A percentile compares a stretch with the other conserved stretches of the same genome.
Evolutionary conservation across 2,797 vertebrate genomes (phyloP).

Genomic region (Microcaecilia unicolor): DNA sequence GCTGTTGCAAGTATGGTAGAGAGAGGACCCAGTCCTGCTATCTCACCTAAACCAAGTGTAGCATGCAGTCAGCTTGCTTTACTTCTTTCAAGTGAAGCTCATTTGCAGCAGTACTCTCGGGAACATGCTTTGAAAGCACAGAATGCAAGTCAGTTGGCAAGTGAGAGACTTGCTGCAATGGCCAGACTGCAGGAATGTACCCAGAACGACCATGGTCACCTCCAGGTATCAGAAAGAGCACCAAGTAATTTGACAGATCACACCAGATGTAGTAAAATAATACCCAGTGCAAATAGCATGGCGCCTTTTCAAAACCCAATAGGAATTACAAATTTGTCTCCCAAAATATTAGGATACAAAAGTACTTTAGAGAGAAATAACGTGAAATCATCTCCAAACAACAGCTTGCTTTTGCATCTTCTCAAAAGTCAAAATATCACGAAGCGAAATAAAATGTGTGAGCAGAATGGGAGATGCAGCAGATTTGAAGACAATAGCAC

Average conservation of each 20-base stretch:
- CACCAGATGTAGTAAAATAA: constrained; percentile 60
- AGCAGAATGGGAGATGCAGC: constrained; percentile 66
- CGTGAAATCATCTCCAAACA: constrained; percentile 75
- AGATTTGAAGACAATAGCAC: constrained; percentile 73
- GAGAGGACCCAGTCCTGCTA: constrained; percentile 84
- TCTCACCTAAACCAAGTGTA: constrained; percentile 91
- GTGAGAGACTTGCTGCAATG: constrained; percentile 91
- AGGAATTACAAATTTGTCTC: constrained; percentile 53
- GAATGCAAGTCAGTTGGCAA: constrained; percentile 84
- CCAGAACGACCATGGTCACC: constrained; percentile 65
- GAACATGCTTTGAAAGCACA: constrained; percentile 94
- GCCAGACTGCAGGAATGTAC: constrained; percentile 75
- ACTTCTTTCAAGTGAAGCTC: constrained; percentile 91
- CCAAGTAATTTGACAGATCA: constrained; percentile 71
- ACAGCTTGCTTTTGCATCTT: constrained; percentile 88
- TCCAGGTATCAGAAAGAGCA: constrained; percentile 60
- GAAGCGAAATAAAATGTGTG: constrained; percentile 71
- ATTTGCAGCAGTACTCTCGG: constrained; percentile 94
- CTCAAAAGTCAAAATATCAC: constrained; percentile 90
- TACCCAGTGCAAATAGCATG: constrained; percentile 57
- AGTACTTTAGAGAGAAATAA: constrained; percentile 68
- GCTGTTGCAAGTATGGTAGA: constrained; percentile 95
- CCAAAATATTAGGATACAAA: constrained; percentile 66
- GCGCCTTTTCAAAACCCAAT: constrained; percentile 56
- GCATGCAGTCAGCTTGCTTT: constrained; percentile 96